Evolutionary conservation across 2,113 vertebrate genomes (phyloP), one percentile per base, ranked within the genome.

Genomic region (Emydura subglobosa): DNA sequence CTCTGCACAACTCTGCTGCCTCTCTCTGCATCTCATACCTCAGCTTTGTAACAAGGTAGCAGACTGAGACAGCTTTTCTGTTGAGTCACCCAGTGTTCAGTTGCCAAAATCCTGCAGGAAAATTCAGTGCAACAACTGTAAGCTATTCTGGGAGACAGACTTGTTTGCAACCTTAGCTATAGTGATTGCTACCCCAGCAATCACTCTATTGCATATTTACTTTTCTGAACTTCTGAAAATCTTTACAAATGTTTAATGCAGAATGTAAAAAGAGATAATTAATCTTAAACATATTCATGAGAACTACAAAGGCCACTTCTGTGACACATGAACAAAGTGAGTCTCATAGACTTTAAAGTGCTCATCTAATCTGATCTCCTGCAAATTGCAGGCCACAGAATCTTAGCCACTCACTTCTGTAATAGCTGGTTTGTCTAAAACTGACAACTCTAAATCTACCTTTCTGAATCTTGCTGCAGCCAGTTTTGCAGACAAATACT

Each of bases 91-190:
- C 72, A 53, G 44, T 81, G 74, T 68, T 82, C 16, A 86, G 74
- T 85, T 96, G 82, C 81, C 87, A 59, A 96, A 95, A 85, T 89
- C 85, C 82, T 95, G 82, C 13, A 92, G 80, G 87, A 91, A 95
- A 97, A 97, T 95, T 39, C 91, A 96, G 95, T 92, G 74, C 90
- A 96, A 93, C 95, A 93, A 53, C 88, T 91, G 53, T 78, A 82
- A 93, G 74, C 16, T 95, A 94, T 95, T 95, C 87, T 95, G 96
- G 91, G 65, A 96, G 79, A 94, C 93, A 92, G 92, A 92, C 92
- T 97, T 96, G 94, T 96, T 96, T 97, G 87, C 89, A 97, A 86
- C 39, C 78, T 91, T 79, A 91, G 93, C 81, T 94, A 74, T 84
- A 92, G 93, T 91, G 87, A 94, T 91, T 94, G 78, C 49, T 82